Evolutionary conservation across 1,140 invertebrate species (phyloP), one percentile per base, ranked within the genome.

Genomic region (Dufourea novaeangliae): DNA sequence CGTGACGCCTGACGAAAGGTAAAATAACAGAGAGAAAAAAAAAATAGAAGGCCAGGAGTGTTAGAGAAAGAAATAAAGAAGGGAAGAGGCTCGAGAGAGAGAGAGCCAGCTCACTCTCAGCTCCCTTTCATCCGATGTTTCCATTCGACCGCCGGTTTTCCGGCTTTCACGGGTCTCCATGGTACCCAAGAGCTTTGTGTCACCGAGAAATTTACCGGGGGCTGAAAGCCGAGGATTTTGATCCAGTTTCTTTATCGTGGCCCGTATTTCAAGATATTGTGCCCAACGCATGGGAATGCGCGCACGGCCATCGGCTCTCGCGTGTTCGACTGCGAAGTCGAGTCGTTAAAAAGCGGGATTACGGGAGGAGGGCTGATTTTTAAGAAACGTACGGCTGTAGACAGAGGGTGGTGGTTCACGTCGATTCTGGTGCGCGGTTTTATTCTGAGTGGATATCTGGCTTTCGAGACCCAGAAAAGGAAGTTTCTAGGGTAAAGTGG

Each of bases 1-100:
- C 78, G 83, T 84, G 86, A 86, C 85, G 78, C 76, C n/a, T 73
- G 73, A 77, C 59, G 56, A 83, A 83, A 81, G 59, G 69, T 59
- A 39, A 67, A 74, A 79, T 32, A 32, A 76, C 46, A 50, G n/a
- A 17, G 7, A 7, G 46, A n/a, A 7, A 6, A 46, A 20, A n/a
- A 46, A 20, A 5, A 6, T n/a, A 7, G 6, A n/a, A n/a, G n/a
- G 17, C n/a, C 7, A 50, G 46, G 46, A 50, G 8, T 17, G 46
- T 3, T 5, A 3, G 34, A 37, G 34, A 37, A 37, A 50, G n/a
- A 50, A 50, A 50, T 50, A 50, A 50, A 50, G 46, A n/a, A 46
- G 41, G 41, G 17, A n/a, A 17, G n/a, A 70, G 59, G 50, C 27
- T 22, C 66, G 20, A 32, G 52, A n/a, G n/a, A n/a, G n/a, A n/a